These are phyloP conservation scores for Myotis findleyi DNA, from an alignment of 2,797 vertebrate genomes.

Conservation along the genomic window DNA sequence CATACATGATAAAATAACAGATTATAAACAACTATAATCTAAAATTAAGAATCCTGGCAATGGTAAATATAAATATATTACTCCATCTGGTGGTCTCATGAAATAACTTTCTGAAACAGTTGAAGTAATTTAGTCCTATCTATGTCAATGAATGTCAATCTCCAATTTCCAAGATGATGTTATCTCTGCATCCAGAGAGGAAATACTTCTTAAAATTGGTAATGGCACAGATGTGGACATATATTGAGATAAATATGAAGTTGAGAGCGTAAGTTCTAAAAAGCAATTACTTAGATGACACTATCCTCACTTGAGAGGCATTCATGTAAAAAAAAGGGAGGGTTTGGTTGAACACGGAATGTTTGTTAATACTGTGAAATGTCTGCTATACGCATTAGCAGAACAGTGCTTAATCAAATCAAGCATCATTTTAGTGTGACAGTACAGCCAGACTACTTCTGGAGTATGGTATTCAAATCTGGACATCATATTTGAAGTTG, in stretches of 20 bases:
- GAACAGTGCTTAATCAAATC: not conserved
- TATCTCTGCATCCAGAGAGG: not conserved
- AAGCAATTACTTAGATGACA: constrained; percentile 14
- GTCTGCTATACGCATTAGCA: not conserved
- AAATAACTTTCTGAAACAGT: constrained; percentile 35
- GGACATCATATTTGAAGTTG: not conserved
- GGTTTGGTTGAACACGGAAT: not conserved
- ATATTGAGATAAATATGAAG: constrained; percentile 17
- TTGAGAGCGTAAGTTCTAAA: not conserved
- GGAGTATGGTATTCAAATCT: not conserved
- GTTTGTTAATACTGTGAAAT: not conserved
- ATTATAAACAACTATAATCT: constrained; percentile 32
- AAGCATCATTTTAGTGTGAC: not conserved
- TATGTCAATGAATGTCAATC: not conserved
- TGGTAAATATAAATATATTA: constrained; percentile 2
- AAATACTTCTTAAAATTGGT: constrained; percentile 20
- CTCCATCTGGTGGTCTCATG: constrained; percentile 37
- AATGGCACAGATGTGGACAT: constrained; percentile 3
- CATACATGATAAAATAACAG: not conserved
- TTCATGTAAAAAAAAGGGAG: not conserved
- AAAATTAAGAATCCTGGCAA: constrained; percentile 31
- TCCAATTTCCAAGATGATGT: not conserved
- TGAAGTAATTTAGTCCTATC: not conserved
- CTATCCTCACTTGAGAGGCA: not conserved
- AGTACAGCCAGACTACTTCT: not conserved